phyloP scores from a whole-genome alignment of 2,113 vertebrate species.

The Elaphurus davidianus region DNA sequence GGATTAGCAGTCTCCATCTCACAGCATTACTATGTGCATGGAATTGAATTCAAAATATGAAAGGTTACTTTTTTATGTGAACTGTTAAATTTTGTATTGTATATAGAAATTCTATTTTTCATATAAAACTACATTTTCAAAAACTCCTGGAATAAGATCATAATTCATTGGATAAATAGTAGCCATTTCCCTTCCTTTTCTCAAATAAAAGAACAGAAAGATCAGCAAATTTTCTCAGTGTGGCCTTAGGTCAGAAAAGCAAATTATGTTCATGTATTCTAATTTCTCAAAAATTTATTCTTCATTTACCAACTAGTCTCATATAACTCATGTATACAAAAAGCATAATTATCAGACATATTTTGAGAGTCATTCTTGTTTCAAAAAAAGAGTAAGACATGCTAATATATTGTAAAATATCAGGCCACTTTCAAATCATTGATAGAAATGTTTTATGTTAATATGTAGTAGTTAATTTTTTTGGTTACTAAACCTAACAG shows the following conservation, averaged over 20 bases:
- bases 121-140: background rate
- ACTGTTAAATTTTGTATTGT: background rate
- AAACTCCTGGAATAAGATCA: background rate
- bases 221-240: background rate
- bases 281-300: background rate
- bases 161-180: background rate
- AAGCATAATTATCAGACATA: background rate
- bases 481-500: background rate
- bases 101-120: background rate
- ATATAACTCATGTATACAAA: background rate
- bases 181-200: background rate
- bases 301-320: background rate
- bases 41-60: background rate
- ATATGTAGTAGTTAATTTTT: background rate
- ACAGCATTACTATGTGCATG: background rate
- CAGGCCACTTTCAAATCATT: background rate
- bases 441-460: background rate
- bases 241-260: background rate
- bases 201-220: background rate
- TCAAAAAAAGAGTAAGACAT: background rate
- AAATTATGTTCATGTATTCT: background rate
- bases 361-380: background rate
- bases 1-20: background rate
- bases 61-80: background rate
- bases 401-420: background rate